Percentiles rank a stretch among this genome's conserved stretches.
phyloP scores from a whole-genome alignment of 2,113 vertebrate species.

The Odocoileus virginianus region DNA sequence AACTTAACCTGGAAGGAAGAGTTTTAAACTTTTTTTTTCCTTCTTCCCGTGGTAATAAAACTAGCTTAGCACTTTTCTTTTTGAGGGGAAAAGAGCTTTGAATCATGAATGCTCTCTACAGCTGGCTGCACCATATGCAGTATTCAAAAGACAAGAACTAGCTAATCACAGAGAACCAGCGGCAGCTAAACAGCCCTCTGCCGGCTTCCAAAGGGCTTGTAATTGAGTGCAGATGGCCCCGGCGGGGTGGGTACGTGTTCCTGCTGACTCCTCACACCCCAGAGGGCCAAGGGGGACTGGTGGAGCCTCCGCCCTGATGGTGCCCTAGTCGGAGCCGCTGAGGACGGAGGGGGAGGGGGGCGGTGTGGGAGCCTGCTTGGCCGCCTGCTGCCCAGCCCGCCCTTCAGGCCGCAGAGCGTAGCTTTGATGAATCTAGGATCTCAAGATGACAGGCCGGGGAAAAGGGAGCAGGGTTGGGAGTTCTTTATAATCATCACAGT shows the following conservation, averaged over 20 bases:
- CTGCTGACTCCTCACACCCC: slow-evolving; percentile 8
- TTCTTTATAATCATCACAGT: background rate
- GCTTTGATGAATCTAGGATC: background rate
- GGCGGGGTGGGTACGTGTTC: background rate
- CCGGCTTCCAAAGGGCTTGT: slow-evolving; percentile 19
- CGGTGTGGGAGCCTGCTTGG: background rate
- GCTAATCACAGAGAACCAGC: slow-evolving; percentile 34
- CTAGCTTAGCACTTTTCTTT: slow-evolving; percentile 31
- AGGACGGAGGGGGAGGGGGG: background rate
- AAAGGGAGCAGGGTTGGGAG: background rate
- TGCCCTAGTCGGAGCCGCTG: background rate
- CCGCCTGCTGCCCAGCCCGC: background rate
- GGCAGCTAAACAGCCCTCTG: slow-evolving; percentile 12
- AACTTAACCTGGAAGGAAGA: background rate
- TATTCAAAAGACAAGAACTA: slow-evolving; percentile 30
- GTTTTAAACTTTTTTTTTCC: background rate
- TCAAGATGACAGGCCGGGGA: background rate
- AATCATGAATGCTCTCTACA: slow-evolving; percentile 22
- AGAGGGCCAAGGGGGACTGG: background rate
- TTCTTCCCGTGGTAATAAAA: background rate
- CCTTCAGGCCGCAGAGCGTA: background rate
- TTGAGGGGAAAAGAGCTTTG: background rate
- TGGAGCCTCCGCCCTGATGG: background rate
- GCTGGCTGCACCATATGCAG: slow-evolving; percentile 46
- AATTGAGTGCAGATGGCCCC: slow-evolving; percentile 61